Evolutionary conservation across 2,797 vertebrate genomes (phyloP), one percentile per base, ranked within the genome.

Genomic region (Cichlasoma orientale): DNA sequence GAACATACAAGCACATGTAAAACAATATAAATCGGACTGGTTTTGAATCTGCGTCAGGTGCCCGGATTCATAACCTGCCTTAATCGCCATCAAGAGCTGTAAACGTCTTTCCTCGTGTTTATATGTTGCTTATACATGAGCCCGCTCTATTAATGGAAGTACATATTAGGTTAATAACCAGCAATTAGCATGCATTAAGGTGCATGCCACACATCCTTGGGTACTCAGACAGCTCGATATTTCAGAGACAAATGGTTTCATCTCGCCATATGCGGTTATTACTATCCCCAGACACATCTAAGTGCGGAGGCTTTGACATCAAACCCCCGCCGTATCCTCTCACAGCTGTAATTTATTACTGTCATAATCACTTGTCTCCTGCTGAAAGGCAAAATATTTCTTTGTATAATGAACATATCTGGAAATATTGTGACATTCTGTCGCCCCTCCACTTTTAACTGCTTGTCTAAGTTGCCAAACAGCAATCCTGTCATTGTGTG

Each of bases 121-220:
- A 78, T 74, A 53, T 80, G 80, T 79, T 56, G 8, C 77, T 80
- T 82, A 44, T 70, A 71, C 73, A 70, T 44, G 33, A 75, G 84
- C 76, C 75, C 33, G 66, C 59, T 74, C 73, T 72, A 47, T 80
- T 88, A 82, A 86, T 82, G 77, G 56, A 84, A 83, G 78, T 77
- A n/a, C 25, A 68, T 50, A 87, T 89, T 77, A 78, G 73, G 66
- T 76, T 87, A 86, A 89, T 88, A 92, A 89, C 82, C 78, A 84
- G 82, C 84, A 89, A 95, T 95, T 93, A 93, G 85, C 82, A 94
- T 92, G 90, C 91, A 92, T 93, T 88, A 88, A 78, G 74, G 77
- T 74, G 82, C 68, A 79, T 80, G 82, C 80, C 83, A 77, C 82
- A 87, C 85, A 82, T 93, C 92, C 86, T 93, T 86, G 83, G 82